Evolutionary conservation across 2,797 vertebrate species (phyloP).

Genomic region (Sternotherus odoratus): DNA sequence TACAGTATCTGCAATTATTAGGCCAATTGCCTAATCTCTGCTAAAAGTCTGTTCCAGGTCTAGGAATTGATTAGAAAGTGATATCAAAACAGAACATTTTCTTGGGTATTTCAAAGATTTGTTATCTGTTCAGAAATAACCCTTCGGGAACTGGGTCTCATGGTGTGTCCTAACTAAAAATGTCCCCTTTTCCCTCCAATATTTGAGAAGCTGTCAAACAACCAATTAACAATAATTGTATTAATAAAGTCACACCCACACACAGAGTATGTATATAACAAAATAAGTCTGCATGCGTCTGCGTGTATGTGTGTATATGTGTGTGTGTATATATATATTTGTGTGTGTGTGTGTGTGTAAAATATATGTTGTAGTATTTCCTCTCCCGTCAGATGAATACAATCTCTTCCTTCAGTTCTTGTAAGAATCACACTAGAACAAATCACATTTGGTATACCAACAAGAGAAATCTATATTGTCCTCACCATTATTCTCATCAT

Average conservation of each 20-base stretch:
- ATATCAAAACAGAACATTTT: conserved; percentile 41
- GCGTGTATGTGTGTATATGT: too few relatives aligned
- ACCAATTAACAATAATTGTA: background rate
- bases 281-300: background rate
- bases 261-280: background rate
- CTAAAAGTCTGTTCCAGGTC: conserved; percentile 53
- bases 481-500: background rate
- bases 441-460: background rate
- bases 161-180: background rate
- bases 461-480: background rate
- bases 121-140: background rate
- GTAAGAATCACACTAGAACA: background rate
- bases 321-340: too few relatives aligned
- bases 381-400: background rate
- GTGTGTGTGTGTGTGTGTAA: too few relatives aligned
- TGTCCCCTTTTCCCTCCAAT: background rate
- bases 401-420: background rate
- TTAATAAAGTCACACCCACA: background rate
- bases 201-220: background rate
- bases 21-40: conserved; percentile 43
- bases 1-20: conserved; percentile 34
- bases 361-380: background rate
- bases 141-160: background rate
- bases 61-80: conserved; percentile 65
- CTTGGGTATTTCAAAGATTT: conserved; percentile 38